phyloP scores from a whole-genome alignment of 2,888 invertebrate genomes.

The Agrochola litura region DNA sequence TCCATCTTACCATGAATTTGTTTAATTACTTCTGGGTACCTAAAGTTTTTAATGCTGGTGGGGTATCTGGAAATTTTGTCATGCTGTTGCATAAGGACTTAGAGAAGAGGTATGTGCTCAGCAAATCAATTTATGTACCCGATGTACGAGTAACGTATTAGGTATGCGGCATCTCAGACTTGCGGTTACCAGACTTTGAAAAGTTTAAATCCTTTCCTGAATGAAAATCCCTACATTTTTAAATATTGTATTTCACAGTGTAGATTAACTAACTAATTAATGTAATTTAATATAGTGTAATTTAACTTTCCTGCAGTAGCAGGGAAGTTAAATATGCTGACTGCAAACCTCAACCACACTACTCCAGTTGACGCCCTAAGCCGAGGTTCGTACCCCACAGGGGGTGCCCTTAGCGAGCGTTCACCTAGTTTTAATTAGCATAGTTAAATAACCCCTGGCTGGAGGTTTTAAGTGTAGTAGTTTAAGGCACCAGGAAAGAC shows the following conservation, averaged over 20 bases:
- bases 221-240: not conserved
- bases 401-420: no score
- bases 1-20: conserved; percentile 46
- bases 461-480: no score
- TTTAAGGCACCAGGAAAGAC: no score
- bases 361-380: no score
- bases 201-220: not conserved
- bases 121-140: not conserved
- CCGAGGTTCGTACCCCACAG: no score
- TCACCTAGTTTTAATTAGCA: no score
- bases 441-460: no score
- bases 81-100: not conserved
- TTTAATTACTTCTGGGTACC: conserved; percentile 42
- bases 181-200: not conserved
- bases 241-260: not conserved
- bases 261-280: not conserved
- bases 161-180: not conserved
- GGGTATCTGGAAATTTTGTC: not conserved
- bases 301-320: no score
- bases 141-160: not conserved
- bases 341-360: not conserved
- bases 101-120: not conserved
- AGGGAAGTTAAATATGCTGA: not conserved
- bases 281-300: no score
- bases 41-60: not conserved